Evolutionary conservation across 2,888 invertebrate genomes (phyloP), one percentile per base, ranked within the genome.

Genomic region (Listrodromus nycthemerus): DNA sequence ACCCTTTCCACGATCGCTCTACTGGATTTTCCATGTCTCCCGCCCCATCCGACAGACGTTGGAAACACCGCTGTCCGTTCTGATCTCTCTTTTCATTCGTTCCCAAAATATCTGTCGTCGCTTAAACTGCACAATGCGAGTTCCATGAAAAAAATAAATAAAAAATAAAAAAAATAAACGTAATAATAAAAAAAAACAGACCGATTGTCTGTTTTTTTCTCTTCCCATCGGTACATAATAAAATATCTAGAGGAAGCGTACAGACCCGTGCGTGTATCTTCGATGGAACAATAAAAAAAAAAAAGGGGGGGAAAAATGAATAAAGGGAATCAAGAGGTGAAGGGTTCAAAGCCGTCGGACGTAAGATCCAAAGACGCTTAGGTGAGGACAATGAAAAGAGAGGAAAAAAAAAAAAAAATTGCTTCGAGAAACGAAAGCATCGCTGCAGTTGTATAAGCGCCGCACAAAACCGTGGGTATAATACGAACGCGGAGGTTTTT

Each of bases 401-500:
- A 30, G 10, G 13, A 48, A 74, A 61, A 48, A 1, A 21, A 33
- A 33, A 63, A 63, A 63, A 74, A 24, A 55, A 13, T 10, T 41
- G n/a, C 37, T 55, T 70, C 37, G 55, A 61, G 37, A 30, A 79
- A 79, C 55, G 65, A 79, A 58, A 73, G 88, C 85, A 86, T 88
- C 86, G 87, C 87, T 87, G 87, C 87, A 65, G 58, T 41, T 66
- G n/a, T 58, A 7, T 16, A 16, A 16, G 90, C 91, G 91, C 91
- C 91, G 90, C 91, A 90, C 90, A 90, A 88, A 88, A 90, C 89
- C 89, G 89, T 55, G 52, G 52, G 52, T 58, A 24, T n/a, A 58
- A 6, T 5, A 13, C 6, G 58, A 27, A 79, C 86, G 70, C 86
- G 8, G 33, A 50, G 16, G 24, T 80, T 86, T 85, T 83, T 85